phyloP scores from a whole-genome alignment of 2,888 invertebrate species.

The Pammene aurita region DNA sequence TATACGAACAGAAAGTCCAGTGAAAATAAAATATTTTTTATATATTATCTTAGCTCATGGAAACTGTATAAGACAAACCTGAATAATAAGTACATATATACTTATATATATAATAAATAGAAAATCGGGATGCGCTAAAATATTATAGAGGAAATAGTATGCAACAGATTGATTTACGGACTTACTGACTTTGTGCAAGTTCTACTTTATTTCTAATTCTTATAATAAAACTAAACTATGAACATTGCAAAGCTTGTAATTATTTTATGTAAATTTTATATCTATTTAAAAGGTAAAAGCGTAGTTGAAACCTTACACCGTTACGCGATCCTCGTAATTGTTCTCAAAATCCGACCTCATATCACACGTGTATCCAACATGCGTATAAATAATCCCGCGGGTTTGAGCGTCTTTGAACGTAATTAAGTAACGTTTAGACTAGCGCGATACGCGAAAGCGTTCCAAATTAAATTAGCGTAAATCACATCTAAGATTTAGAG shows the following conservation, averaged over 20 bases:
- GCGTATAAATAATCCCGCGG: constrained; percentile 52
- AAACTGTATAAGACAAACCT: no score
- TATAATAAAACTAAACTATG: no score
- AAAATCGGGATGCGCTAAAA: no score
- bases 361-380: constrained; percentile 29
- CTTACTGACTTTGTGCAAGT: no score
- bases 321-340: constrained; percentile 20
- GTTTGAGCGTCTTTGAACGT: constrained; percentile 61
- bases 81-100: no score
- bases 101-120: no score
- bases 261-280: not conserved
- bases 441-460: constrained; percentile 63
- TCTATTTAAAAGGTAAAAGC: not conserved
- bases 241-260: no score
- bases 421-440: constrained; percentile 74
- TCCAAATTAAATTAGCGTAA: constrained; percentile 79
- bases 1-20: no score
- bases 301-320: constrained; percentile 12
- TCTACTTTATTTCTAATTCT: no score
- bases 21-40: not conserved
- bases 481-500: constrained; percentile 79
- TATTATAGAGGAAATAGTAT: no score
- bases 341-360: constrained; percentile 13
- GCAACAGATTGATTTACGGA: no score
- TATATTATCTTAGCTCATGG: no score